Percentiles rank a stretch among this genome's conserved stretches.
Conservation (phyloP, 2,888 invertebrate species). For the Dorcus parallelipipedus region DNA sequence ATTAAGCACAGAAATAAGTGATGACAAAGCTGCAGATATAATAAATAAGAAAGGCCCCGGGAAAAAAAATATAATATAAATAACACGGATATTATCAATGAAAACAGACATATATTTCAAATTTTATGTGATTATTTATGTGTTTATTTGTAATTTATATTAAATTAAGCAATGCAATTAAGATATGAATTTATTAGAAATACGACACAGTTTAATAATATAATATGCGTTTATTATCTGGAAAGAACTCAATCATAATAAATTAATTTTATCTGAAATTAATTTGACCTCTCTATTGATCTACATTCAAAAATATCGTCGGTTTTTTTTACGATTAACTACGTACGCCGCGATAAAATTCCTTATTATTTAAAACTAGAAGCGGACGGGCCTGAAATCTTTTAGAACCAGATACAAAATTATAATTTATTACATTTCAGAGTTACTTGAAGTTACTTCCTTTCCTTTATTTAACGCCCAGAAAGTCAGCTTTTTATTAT, state of each 20-base stretch:
- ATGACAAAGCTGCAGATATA: background rate
- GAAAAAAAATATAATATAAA: background rate
- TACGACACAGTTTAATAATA: slow-evolving; percentile 13
- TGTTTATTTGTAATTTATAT: slow-evolving; percentile 16
- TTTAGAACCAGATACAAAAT: too few relatives aligned
- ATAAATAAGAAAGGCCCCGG: slow-evolving; percentile 6
- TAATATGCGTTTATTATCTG: background rate
- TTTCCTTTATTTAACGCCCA: too few relatives aligned
- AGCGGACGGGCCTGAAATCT: too few relatives aligned
- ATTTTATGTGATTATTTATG: slow-evolving; percentile 7
- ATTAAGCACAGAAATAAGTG: too few relatives aligned
- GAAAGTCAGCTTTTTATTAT: too few relatives aligned
- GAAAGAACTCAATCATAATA: slow-evolving; percentile 9
- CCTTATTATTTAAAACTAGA: too few relatives aligned
- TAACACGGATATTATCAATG: background rate
- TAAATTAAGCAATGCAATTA: slow-evolving; percentile 17
- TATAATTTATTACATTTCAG: too few relatives aligned
- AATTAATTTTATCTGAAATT: slow-evolving; percentile 22
- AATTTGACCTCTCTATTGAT: slow-evolving; percentile 14
- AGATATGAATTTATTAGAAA: slow-evolving; percentile 12
- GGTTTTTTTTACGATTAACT: too few relatives aligned
- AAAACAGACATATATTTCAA: background rate
- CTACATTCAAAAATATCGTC: too few relatives aligned
- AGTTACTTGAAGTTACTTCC: too few relatives aligned
- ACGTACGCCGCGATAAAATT: too few relatives aligned